These are phyloP conservation scores for Nezara viridula DNA, from an alignment of 2,888 invertebrate genomes.

Conservation along the genomic window DNA sequence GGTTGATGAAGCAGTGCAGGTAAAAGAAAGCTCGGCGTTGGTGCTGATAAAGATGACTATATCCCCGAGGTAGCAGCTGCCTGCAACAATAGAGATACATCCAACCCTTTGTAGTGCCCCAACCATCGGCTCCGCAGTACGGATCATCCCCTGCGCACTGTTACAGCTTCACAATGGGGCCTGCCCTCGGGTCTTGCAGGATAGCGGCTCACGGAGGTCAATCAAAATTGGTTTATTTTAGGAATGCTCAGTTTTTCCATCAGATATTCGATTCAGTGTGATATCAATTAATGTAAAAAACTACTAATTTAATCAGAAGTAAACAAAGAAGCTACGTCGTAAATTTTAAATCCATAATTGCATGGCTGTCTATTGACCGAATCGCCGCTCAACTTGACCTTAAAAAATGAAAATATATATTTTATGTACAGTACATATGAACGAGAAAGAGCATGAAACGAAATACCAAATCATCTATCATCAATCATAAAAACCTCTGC, in stretches of 20 bases:
- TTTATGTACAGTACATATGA: no score
- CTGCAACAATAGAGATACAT: slow-evolving; percentile 46
- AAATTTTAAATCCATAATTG: no score
- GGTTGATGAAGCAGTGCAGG: background rate
- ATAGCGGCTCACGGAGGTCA: background rate
- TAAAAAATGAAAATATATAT: no score
- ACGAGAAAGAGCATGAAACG: no score
- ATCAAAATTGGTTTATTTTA: background rate
- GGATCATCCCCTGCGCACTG: slow-evolving; percentile 36
- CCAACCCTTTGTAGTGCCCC: slow-evolving; percentile 29
- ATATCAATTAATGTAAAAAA: no score
- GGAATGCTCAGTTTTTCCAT: background rate
- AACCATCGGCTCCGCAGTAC: background rate
- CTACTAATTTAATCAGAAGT: no score
- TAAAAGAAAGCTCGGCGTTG: background rate
- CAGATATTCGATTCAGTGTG: no score
- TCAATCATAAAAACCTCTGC: no score
- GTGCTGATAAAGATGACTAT: background rate
- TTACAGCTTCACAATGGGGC: slow-evolving; percentile 20
- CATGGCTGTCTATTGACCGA: no score
- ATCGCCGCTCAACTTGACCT: no score
- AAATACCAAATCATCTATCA: no score
- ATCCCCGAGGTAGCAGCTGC: slow-evolving; percentile 41
- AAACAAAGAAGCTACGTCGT: no score
- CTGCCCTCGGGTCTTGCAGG: background rate